Evolutionary conservation across 1,140 invertebrate species (phyloP).

Genomic region (Parapsyche elsis): DNA sequence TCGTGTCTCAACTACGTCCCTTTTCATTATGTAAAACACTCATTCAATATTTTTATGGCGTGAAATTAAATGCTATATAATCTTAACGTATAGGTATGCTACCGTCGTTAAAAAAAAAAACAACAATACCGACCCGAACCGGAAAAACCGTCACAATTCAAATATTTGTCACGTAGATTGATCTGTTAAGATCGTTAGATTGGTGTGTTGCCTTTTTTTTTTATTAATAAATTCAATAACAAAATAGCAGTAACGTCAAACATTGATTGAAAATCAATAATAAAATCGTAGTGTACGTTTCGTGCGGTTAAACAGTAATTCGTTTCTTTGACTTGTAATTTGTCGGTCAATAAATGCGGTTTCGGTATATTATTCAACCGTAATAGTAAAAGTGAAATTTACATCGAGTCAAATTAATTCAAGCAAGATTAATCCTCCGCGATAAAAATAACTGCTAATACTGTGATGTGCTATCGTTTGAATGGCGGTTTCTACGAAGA

Average conservation of each 20-base stretch:
- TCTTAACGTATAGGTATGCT: too few species aligned
- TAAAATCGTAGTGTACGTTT: conserved; percentile 4
- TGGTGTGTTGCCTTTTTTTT: too few species aligned
- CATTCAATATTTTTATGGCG: too few species aligned
- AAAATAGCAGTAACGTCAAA: background rate
- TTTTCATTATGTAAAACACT: too few species aligned
- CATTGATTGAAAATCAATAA: conserved; percentile 20
- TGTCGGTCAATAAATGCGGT: conserved; percentile 29
- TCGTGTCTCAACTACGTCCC: too few species aligned
- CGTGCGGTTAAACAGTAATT: background rate
- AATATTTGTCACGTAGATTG: conserved; percentile 10
- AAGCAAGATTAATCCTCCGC: background rate
- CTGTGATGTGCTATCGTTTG: background rate
- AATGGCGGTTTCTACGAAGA: background rate
- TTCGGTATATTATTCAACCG: background rate
- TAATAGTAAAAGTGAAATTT: background rate
- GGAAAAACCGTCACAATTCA: background rate
- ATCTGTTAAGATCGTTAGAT: background rate
- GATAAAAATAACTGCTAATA: background rate
- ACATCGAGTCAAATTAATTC: background rate
- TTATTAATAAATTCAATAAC: background rate
- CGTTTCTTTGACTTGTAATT: conserved; percentile 14
- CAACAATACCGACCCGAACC: background rate
- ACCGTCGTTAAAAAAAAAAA: too few species aligned
- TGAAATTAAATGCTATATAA: too few species aligned